Conservation (phyloP, 2,797 vertebrate species). For the Bradypus variegatus region DNA sequence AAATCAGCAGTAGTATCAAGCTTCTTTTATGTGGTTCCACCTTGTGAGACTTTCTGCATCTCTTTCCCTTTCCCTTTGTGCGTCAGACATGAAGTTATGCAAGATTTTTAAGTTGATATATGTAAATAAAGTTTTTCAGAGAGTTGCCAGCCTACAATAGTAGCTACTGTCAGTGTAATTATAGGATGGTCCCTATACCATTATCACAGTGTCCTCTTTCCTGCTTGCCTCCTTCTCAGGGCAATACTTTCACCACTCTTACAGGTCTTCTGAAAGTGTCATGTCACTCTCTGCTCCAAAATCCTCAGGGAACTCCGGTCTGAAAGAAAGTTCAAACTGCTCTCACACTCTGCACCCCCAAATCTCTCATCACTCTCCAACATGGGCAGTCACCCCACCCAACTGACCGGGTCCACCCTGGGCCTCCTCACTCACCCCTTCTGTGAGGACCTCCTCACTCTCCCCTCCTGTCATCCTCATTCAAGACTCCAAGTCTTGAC, state of each 20-base stretch:
- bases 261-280: neutral
- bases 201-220: neutral
- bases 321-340: neutral
- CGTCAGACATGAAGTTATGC: neutral
- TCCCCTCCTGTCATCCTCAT: neutral
- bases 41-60: neutral
- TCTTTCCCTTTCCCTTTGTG: conserved; percentile 22
- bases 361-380: neutral
- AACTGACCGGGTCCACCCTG: no score
- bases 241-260: neutral
- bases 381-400: neutral
- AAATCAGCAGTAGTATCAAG: neutral
- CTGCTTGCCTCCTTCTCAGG: neutral
- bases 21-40: neutral
- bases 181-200: neutral
- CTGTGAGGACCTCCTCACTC: neutral
- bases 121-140: neutral
- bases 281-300: neutral
- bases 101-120: neutral
- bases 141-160: neutral
- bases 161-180: neutral
- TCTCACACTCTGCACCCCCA: accelerated
- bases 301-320: neutral
- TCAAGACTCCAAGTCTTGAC: neutral
- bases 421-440: neutral